Evolutionary conservation across 1,140 invertebrate species (phyloP), one percentile per base, ranked within the genome.

Genomic region (Octopus bimaculoides): DNA sequence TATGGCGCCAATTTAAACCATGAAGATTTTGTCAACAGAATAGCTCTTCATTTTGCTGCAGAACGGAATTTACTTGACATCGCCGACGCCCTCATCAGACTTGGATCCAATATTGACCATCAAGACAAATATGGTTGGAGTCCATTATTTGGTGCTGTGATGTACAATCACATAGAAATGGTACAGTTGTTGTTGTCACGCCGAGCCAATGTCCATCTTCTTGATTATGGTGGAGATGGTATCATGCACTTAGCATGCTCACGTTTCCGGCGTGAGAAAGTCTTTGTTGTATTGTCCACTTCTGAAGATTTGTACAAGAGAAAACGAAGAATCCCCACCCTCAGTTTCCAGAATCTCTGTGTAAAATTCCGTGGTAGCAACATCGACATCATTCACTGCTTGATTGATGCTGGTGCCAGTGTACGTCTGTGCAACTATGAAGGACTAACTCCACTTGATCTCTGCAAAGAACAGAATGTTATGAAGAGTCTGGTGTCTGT

Each of bases 71-170:
- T 81, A 69, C 26, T 76, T 41, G 55, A 80, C 26, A 69, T 84
- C 52, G 83, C 82, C 8, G 74, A 84, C 7, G n/a, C 54, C 74
- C 77, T 84, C 10, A 54, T 83, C 8, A 52, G 77, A 7, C 26
- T 61, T 52, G 82, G 82, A 6, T 52, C 74, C 52, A 76, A 79
- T 66, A 69, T 84, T 5, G 79, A 83, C 79, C 66, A 14, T n/a
- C 17, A 54, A 9, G 83, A 84, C 69, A 84, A 81, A 10, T 82
- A 73, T 77, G 82, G 82, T 26, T 84, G 83, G 83, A 78, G 81
- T 41, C 79, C 83, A 10, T 56, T 84, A 74, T 83, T 83, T 77
- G 78, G 81, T 20, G 78, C 75, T 75, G 69, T 83, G 17, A 77
- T 83, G 20, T 83, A 78, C 75, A 78, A 78, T 54, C 74, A 66